Evolutionary conservation across 2,888 invertebrate genomes (phyloP), one percentile per base, ranked within the genome.

Genomic region (Bellardia bayeri): DNA sequence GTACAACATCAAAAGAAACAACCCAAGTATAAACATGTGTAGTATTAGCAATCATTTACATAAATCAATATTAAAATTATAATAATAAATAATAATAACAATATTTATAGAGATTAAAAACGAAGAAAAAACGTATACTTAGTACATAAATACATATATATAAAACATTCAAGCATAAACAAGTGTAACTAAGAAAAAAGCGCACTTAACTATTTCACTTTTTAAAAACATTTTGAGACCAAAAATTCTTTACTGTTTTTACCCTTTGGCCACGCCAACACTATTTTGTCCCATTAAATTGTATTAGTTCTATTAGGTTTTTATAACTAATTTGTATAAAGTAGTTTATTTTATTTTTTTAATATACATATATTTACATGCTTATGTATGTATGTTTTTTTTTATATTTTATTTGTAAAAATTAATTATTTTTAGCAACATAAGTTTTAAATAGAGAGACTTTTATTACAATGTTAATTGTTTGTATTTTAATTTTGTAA

Each of bases 41-140:
- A 84, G 81, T 82, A 82, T 84, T 87, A 87, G 87, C 82, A 87
- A 87, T 85, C 75, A 82, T 84, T 82, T 87, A 87, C 64, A 75
- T 61, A 85, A 63, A 66, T 72, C 54, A 75, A 76, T 78, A 71
- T 75, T 76, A 16, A 49, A 51, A 71, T 30, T 42, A 71, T 68
- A 37, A 76, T 30, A 11, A 58, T 58, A 45, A 11, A 58, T 58
- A 45, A 45, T 45, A 13, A 45, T 58, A 3, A 68, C 23, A 37
- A 64, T 64, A 74, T 68, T 33, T 54, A 76, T 61, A 79, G 33
- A 68, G 13, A 49, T 56, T 56, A 23, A 69, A 86, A 56, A 64
- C 68, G 61, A 85, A 51, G 11, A 58, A 42, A 33, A 49, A 30
- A 2, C 13, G 5, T 45, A 42, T 42, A 66, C 42, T 66, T 37